These are phyloP conservation scores for Drosophila fungiperda DNA, from an alignment of 2,888 invertebrate genomes.

Conservation along the genomic window DNA sequence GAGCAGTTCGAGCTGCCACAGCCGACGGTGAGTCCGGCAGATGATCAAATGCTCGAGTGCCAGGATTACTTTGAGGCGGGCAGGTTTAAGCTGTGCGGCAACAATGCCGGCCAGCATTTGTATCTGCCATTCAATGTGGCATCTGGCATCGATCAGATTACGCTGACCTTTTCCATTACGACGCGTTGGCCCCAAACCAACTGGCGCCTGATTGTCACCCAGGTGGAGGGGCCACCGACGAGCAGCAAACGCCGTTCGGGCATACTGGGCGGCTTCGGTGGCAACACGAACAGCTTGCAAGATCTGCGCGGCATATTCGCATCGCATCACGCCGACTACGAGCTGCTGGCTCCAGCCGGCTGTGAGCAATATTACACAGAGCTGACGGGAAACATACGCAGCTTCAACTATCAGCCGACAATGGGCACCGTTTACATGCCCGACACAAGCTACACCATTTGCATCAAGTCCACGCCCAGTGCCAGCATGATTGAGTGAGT, in stretches of 20 bases:
- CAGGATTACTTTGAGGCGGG: slow-evolving; percentile 78
- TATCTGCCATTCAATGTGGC: slow-evolving; percentile 82
- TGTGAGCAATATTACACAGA: slow-evolving; percentile 89
- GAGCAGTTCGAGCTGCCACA: slow-evolving; percentile 77
- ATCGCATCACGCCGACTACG: slow-evolving; percentile 74
- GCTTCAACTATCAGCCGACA: slow-evolving; percentile 87
- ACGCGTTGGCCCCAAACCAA: slow-evolving; percentile 78
- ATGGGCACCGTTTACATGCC: slow-evolving; percentile 86
- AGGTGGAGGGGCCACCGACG: slow-evolving; percentile 86
- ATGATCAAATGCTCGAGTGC: slow-evolving; percentile 61
- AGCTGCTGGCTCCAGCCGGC: slow-evolving; percentile 87
- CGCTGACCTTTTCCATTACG: slow-evolving; percentile 85
- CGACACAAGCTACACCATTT: slow-evolving; percentile 87
- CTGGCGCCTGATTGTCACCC: slow-evolving; percentile 88
- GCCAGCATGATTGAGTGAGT: slow-evolving; percentile 81
- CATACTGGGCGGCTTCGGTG: slow-evolving; percentile 44
- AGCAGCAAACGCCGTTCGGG: slow-evolving; percentile 35
- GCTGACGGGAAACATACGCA: slow-evolving; percentile 86
- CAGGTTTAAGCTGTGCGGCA: slow-evolving; percentile 86
- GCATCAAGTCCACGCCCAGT: slow-evolving; percentile 86
- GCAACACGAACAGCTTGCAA: slow-evolving; percentile 68
- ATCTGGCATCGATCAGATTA: slow-evolving; percentile 79
- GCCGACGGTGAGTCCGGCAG: slow-evolving; percentile 51
- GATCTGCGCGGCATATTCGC: slow-evolving; percentile 79
- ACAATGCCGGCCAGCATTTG: slow-evolving; percentile 88